These are phyloP conservation scores for Psittacula echo DNA, from an alignment of 2,797 vertebrate species.

Conservation along the genomic window DNA sequence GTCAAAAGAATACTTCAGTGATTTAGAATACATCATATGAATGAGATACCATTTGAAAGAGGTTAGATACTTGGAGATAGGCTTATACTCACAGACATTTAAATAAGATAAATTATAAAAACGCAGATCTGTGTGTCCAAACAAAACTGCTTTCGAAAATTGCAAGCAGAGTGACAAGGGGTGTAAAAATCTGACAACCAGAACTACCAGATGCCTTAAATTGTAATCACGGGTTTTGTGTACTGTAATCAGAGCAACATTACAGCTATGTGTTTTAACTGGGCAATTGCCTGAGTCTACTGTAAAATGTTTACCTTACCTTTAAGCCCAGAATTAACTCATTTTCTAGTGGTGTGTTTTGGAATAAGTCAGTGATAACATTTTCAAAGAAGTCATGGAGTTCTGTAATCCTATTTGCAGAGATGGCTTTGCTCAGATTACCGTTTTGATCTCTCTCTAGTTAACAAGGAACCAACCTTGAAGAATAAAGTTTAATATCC, in stretches of 20 bases:
- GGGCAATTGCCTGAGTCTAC: constrained; percentile 17
- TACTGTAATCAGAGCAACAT: constrained; percentile 26
- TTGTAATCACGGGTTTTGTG: neutral
- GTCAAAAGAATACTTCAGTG: neutral
- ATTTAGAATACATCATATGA: neutral
- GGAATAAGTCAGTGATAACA: constrained; percentile 30
- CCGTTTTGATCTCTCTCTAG: neutral
- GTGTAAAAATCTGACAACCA: constrained; percentile 37
- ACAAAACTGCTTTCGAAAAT: neutral
- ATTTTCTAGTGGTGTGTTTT: constrained; percentile 32
- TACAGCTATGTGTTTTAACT: constrained; percentile 6
- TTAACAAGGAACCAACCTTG: neutral
- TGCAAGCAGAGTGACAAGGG: neutral
- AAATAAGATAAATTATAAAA: constrained; percentile 11
- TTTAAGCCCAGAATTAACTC: constrained; percentile 55
- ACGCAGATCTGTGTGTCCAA: neutral
- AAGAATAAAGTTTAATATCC: neutral
- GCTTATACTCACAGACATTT: neutral
- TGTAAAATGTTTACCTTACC: constrained; percentile 50
- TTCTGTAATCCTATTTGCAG: neutral
- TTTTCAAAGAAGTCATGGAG: constrained; percentile 37
- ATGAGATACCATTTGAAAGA: neutral
- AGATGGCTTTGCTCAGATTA: neutral
- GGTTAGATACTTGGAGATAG: neutral
- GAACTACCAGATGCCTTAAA: constrained; percentile 49